These are phyloP conservation scores for Siniperca chuatsi DNA, from an alignment of 2,113 vertebrate species.

Conservation along the genomic window DNA sequence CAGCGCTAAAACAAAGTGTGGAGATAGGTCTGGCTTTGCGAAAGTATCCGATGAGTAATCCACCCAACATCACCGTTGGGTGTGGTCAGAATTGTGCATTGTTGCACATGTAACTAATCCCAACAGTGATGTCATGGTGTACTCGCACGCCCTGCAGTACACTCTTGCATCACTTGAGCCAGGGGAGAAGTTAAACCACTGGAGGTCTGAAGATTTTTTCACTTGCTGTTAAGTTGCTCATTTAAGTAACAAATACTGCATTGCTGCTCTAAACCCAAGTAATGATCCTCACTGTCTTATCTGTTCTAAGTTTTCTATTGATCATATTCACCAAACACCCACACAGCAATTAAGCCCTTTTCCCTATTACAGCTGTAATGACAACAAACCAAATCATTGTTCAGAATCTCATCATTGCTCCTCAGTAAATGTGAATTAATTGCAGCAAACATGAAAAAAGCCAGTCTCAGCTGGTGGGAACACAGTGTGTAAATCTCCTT, in stretches of 20 bases:
- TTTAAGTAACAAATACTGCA: not conserved
- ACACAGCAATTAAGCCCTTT: slow-evolving; percentile 24
- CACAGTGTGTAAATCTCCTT: slow-evolving; percentile 14
- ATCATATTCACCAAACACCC: slow-evolving; percentile 22
- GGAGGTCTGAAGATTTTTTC: not conserved
- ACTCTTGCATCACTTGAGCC: not conserved
- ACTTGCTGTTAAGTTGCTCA: not conserved
- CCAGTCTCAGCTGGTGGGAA: slow-evolving; percentile 24
- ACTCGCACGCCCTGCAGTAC: not conserved
- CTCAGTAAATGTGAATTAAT: slow-evolving; percentile 48
- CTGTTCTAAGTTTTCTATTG: slow-evolving; percentile 18
- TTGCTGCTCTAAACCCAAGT: not conserved
- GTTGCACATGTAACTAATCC: not conserved
- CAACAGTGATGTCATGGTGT: not conserved
- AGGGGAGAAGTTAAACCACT: not conserved
- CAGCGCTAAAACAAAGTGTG: no score
- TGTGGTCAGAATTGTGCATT: not conserved
- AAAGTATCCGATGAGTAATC: not conserved
- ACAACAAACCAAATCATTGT: slow-evolving; percentile 43
- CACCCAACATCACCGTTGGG: no score
- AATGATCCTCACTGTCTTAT: slow-evolving; percentile 2
- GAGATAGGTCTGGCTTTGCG: no score
- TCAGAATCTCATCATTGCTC: slow-evolving; percentile 35
- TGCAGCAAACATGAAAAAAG: slow-evolving; percentile 32
- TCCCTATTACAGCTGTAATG: slow-evolving; percentile 26